A percentile compares a stretch with the other conserved stretches of the same genome.
phyloP scores from a whole-genome alignment of 2,888 invertebrate species.

The Sicus ferrugineus region DNA sequence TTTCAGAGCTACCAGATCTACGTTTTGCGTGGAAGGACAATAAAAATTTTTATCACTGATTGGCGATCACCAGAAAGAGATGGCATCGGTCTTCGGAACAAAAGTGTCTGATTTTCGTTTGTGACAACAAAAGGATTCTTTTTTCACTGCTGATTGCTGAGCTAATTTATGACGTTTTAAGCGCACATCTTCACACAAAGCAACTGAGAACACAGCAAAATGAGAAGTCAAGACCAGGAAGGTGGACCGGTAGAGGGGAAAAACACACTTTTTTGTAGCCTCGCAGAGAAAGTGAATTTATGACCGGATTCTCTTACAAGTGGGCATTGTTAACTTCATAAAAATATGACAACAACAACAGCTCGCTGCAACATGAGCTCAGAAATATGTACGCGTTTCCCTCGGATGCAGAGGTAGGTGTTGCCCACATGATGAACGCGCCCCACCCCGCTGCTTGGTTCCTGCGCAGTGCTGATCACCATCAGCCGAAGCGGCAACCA shows the following conservation, averaged over 20 bases:
- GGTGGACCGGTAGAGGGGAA: not conserved
- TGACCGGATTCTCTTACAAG: slow-evolving; percentile 2
- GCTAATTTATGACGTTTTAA: slow-evolving; percentile 19
- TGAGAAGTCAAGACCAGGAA: not conserved
- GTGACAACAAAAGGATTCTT: not conserved
- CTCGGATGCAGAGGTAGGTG: slow-evolving; percentile 19
- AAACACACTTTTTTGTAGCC: slow-evolving; percentile 11
- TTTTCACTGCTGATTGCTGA: not conserved
- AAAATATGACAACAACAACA: not conserved
- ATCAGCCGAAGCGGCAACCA: slow-evolving; percentile 7
- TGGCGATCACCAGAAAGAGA: slow-evolving; percentile 4
- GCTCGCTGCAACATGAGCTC: slow-evolving; percentile 1
- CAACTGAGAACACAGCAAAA: not conserved
- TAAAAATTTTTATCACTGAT: too few relatives aligned
- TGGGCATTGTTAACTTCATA: not conserved
- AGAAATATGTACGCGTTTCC: not conserved
- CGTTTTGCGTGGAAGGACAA: slow-evolving; percentile 5
- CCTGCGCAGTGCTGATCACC: not conserved
- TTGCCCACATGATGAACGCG: slow-evolving; percentile 12
- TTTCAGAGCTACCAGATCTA: too few relatives aligned
- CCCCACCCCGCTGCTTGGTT: not conserved
- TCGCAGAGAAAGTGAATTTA: slow-evolving; percentile 17
- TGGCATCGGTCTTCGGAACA: not conserved
- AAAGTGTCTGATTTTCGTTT: not conserved
- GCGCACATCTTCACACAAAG: not conserved